phyloP scores from a whole-genome alignment of 2,113 vertebrate species.

The Pomatorhinus ruficollis region DNA sequence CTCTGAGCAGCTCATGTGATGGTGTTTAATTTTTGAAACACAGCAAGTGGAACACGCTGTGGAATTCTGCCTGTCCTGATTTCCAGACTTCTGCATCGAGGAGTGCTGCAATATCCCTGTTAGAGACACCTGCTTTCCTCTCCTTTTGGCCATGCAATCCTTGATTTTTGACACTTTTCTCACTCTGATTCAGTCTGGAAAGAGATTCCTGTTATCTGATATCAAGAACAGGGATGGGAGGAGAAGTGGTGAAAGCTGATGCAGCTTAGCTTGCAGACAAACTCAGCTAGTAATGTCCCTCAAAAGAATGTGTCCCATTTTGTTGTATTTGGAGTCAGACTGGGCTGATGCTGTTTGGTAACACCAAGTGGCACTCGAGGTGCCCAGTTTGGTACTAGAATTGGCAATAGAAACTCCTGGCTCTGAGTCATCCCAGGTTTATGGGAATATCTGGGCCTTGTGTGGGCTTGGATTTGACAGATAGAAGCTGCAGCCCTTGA shows the following conservation, averaged over 20 bases:
- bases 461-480: not conserved
- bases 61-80: not conserved
- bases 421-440: not conserved
- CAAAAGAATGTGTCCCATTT: not conserved
- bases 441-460: not conserved
- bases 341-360: not conserved
- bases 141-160: not conserved
- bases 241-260: not conserved
- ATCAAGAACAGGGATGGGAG: not conserved
- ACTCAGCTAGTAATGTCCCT: not conserved
- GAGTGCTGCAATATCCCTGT: not conserved
- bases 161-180: not conserved
- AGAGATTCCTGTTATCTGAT: not conserved
- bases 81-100: not conserved
- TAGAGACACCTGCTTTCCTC: not conserved
- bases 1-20: not conserved
- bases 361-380: not conserved
- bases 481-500: not conserved
- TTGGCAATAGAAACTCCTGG: not conserved
- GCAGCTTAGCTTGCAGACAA: not conserved
- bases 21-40: not conserved
- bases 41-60: accelerated
- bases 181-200: not conserved
- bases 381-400: not conserved
- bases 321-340: not conserved